phyloP scores from a whole-genome alignment of 2,113 vertebrate species.

The Speoplatyrhinus poulsoni region DNA sequence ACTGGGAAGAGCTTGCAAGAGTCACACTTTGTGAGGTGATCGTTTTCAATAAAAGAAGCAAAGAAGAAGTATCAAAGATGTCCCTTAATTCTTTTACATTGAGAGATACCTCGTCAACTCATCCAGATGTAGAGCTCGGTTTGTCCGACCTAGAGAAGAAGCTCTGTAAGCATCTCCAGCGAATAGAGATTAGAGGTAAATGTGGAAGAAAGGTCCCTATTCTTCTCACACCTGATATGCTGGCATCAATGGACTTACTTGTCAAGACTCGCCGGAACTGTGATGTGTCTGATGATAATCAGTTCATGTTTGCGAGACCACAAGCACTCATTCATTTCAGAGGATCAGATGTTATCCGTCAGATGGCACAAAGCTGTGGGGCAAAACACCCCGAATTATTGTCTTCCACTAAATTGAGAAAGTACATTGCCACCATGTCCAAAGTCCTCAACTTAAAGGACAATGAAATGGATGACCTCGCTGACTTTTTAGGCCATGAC shows the following conservation, averaged over 20 bases:
- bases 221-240: conserved; percentile 5
- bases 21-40: no score
- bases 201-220: background rate
- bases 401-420: no score
- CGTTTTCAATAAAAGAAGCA: no score
- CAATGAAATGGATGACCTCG: no score
- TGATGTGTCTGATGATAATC: conserved; percentile 3
- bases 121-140: no score
- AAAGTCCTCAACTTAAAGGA: no score
- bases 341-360: background rate
- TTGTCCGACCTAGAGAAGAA: background rate
- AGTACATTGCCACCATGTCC: no score
- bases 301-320: conserved; percentile 3
- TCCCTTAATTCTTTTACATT: no score
- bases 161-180: conserved; percentile 1
- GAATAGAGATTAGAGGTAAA: background rate
- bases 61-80: no score
- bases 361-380: background rate
- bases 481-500: no score
- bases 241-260: background rate
- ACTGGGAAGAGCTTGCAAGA: no score
- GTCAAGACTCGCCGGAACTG: background rate
- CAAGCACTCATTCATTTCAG: background rate
- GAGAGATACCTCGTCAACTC: no score
- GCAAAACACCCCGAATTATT: background rate